phyloP scores from a whole-genome alignment of 2,113 vertebrate species.

The Peromyscus californicus region DNA sequence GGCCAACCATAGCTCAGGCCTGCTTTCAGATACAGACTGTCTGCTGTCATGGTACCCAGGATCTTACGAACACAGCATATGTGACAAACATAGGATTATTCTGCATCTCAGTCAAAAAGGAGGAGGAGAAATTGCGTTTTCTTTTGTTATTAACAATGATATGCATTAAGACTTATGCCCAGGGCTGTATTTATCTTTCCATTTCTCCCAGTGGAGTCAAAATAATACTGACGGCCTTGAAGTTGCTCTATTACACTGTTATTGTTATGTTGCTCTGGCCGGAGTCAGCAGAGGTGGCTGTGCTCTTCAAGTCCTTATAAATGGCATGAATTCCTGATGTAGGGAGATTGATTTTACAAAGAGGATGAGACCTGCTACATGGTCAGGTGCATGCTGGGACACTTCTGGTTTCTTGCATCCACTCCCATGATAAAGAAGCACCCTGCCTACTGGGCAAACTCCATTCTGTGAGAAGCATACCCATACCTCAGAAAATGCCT shows the following conservation, averaged over 20 bases:
- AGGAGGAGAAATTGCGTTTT: background rate
- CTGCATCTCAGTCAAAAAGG: background rate
- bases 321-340: background rate
- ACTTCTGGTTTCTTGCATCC: background rate
- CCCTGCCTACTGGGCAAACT: background rate
- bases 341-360: background rate
- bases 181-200: background rate
- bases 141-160: background rate
- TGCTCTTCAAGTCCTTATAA: background rate
- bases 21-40: accelerated
- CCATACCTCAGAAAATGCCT: background rate
- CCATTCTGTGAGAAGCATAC: background rate
- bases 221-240: background rate
- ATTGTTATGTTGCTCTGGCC: no score
- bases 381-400: background rate
- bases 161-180: background rate
- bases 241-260: background rate
- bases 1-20: background rate
- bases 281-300: background rate
- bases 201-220: background rate
- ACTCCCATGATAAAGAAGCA: background rate
- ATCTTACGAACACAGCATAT: background rate
- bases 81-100: background rate
- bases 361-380: no score
- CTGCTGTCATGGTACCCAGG: background rate